phyloP scores from a whole-genome alignment of 1,140 invertebrate species.

The Palaemon carinicauda region DNA sequence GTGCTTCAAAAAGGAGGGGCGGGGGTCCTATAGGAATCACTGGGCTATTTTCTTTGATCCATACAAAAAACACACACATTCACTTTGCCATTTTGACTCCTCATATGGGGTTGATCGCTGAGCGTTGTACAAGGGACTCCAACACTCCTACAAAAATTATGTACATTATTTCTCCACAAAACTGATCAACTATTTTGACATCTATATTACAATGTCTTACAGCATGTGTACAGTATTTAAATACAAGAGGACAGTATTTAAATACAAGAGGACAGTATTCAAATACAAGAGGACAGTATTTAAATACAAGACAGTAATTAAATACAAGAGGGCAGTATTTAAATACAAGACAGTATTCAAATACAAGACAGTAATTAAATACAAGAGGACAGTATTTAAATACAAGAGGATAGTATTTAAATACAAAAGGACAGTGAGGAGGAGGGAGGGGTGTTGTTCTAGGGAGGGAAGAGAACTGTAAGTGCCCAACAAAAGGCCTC shows the following conservation, averaged over 20 bases:
- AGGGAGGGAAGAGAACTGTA: not conserved
- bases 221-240: conserved; percentile 51
- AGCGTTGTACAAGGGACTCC: conserved; percentile 38
- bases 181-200: conserved; percentile 33
- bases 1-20: too few relatives aligned
- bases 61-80: conserved; percentile 42
- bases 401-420: conserved; percentile 48
- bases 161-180: conserved; percentile 40
- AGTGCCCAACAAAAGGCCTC: too few relatives aligned
- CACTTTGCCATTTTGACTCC: not conserved
- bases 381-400: too few relatives aligned
- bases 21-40: conserved; percentile 22
- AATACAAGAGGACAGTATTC: conserved; percentile 14
- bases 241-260: conserved; percentile 21
- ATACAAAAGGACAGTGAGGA: not conserved
- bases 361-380: conserved; percentile 45
- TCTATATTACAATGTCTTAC: conserved; percentile 54
- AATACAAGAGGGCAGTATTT: conserved; percentile 38
- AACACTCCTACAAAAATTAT: conserved; percentile 48
- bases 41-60: conserved; percentile 15
- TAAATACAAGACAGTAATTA: conserved; percentile 48
- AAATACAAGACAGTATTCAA: conserved; percentile 47
- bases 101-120: not conserved
- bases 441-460: not conserved
- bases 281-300: conserved; percentile 48